Evolutionary conservation across 2,888 invertebrate genomes (phyloP).

Genomic region (Nowickia ferox): DNA sequence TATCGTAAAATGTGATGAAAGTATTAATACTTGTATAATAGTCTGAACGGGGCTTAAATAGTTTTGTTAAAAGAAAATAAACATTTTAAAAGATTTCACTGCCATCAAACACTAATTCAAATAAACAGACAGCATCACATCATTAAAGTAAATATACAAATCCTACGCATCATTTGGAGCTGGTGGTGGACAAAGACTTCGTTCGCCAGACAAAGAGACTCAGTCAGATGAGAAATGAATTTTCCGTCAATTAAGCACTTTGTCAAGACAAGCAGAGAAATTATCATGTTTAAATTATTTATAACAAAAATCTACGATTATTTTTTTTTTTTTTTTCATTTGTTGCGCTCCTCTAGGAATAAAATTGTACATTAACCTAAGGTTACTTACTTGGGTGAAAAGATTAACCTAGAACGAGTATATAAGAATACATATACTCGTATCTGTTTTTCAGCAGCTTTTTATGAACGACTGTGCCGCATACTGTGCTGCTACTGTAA

Average conservation of each 20-base stretch:
- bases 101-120: neutral
- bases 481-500: conserved; percentile 2
- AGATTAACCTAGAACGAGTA: neutral
- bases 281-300: conserved; percentile 16
- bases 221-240: neutral
- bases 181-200: conserved; percentile 5
- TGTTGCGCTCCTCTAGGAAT: neutral
- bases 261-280: conserved; percentile 44
- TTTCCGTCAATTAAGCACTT: conserved; percentile 56
- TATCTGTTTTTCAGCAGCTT: neutral
- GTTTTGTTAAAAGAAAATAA: conserved; percentile 1
- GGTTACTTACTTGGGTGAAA: neutral
- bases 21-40: too few species aligned
- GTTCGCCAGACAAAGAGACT: neutral
- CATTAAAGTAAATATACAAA: conserved; percentile 35
- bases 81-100: conserved; percentile 10
- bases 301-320: neutral
- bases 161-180: conserved; percentile 30
- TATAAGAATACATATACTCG: too few species aligned
- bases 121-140: conserved; percentile 15
- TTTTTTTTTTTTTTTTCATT: neutral
- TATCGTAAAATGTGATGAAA: too few species aligned
- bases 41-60: too few species aligned
- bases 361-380: neutral
- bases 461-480: neutral